Evolutionary conservation across 2,888 invertebrate genomes (phyloP), one percentile per base, ranked within the genome.

Genomic region (Cepaea hortensis): DNA sequence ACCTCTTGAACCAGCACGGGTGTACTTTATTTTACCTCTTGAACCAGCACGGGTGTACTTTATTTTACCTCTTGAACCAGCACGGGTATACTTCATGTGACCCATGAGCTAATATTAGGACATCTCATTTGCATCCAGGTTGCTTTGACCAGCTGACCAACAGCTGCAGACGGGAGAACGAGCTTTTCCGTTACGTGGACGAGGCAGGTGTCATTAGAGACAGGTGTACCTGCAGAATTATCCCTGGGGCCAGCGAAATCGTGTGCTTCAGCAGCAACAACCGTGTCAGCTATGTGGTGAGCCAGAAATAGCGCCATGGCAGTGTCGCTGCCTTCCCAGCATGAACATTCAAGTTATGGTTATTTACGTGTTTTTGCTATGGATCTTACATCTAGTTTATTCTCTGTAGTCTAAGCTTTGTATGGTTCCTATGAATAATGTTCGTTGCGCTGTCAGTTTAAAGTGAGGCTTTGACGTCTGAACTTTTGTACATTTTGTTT

Each of bases 181-280:
- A 82, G 23, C 23, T 72, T 6, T 82, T 82, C 48, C 35, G n/a
- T 55, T 70, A 48, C 6, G 9, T 70, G 55, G 82, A 82, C 72
- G 15, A 82, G 15, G 15, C n/a, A n/a, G 82, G 82, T 72, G 70
- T 72, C 46, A 0, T 20, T 70, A 68, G 72, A 72, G 46, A 82
- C 23, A 82, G 55, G 23, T 82, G 82, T n/a, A 70, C 82, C 3
- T 82, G 82, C 65, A 82, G 82, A n/a, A 82, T 82, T 20, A 13
- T 48, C 50, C 82, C 82, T 15, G 72, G 82, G 18, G 18, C 48
- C 18, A 72, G 23, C n/a, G 82, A 82, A 35, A 82, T 82, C 13
- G 50, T 72, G 6, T 82, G 82, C 55, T 50, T 72, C 11, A 55
- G 77, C 9, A n/a, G 4, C 9, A 20, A n/a, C 6, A 13, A 55